Evolutionary conservation across 2,113 vertebrate species (phyloP).

Genomic region (Panurus biarmicus): DNA sequence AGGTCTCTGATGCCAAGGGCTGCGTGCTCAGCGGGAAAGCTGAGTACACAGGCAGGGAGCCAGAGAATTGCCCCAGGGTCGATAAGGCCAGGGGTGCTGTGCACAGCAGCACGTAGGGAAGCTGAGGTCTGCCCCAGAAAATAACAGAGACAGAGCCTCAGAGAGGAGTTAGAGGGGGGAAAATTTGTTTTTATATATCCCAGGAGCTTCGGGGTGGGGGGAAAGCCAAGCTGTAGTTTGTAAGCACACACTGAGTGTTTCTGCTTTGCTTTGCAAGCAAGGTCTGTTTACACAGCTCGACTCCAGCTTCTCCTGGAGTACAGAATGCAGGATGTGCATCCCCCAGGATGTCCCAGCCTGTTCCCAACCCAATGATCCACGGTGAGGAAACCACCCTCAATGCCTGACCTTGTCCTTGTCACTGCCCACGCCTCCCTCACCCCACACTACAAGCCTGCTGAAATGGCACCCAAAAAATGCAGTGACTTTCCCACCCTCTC

Average conservation of each 20-base stretch:
- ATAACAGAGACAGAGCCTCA: background rate
- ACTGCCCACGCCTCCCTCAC: background rate
- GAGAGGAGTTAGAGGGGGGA: background rate
- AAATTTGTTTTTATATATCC: background rate
- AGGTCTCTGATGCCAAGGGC: background rate
- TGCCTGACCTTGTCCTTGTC: background rate
- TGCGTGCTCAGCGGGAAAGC: background rate
- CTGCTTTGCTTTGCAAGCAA: background rate
- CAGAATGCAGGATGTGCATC: background rate
- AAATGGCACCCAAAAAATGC: background rate
- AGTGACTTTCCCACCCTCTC: background rate
- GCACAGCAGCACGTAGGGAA: slow-evolving; percentile 22
- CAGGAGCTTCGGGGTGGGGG: accelerated
- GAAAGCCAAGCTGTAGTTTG: background rate
- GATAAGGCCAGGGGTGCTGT: background rate
- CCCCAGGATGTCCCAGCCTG: background rate
- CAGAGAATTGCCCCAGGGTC: background rate
- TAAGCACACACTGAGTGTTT: background rate
- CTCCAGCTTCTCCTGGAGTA: background rate
- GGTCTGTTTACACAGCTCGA: background rate
- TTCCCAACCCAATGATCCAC: accelerated
- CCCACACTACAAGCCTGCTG: background rate
- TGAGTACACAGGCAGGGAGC: slow-evolving; percentile 15
- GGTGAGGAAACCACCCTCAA: accelerated
- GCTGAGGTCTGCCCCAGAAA: background rate